Evolutionary conservation across 1,140 invertebrate genomes (phyloP), one percentile per base, ranked within the genome.

Genomic region (Cotesia chilonis): DNA sequence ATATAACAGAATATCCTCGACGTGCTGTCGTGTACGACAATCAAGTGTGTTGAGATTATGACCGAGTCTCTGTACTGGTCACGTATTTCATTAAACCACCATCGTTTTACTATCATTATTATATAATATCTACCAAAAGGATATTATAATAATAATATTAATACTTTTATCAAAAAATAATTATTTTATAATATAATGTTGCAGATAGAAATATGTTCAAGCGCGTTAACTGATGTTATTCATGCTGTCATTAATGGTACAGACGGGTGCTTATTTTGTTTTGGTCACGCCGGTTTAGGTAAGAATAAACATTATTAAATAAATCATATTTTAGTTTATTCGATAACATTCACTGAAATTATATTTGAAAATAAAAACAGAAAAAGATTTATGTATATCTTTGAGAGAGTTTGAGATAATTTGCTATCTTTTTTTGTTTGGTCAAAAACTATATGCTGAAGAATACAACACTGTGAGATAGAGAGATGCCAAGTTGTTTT

Each of bases 231-330:
- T 36, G 96, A 98, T 82, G 94, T 97, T 71, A 95, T 98, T 76
- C 95, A 96, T 80, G 94, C 96, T 38, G 96, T 98, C 71, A 94
- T 98, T 79, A 95, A 95, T 81, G 96, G 96, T 12, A 94, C 93
- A 17, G 96, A 98, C 84, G 96, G 95, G 55, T 97, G 95, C 85
- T 90, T 98, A 68, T 96, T 96, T 84, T 95, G 93, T 80, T 96
- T 95, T 82, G 96, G 96, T 81, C 95, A 98, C 83, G 93, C 95
- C 60, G 94, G 93, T 85, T 89, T 96, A 70, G 96, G 96, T 95
- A 89, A 93, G 90, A 67, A 71, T 73, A 10, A 36, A n/a, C 0
- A 67, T 47, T 59, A 35, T 10, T 73, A 17, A 20, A 41, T 12
- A 12, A 9, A 66, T 47, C 20, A 57, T 66, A 28, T 28, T 17